Evolutionary conservation across 1,140 invertebrate genomes (phyloP).

Genomic region (Drosophila obscura): DNA sequence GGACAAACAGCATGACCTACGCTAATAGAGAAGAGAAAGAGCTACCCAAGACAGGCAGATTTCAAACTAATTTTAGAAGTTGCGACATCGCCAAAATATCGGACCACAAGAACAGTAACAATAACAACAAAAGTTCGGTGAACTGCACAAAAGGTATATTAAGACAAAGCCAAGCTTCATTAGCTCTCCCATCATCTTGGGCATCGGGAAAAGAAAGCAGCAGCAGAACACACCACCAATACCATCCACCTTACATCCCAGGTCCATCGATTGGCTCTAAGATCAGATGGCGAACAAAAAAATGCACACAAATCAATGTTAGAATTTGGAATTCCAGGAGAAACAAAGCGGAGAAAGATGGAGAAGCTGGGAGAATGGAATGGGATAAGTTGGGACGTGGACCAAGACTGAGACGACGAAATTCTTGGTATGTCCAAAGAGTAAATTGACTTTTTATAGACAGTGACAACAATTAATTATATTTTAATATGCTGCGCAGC

Average conservation of each 20-base stretch:
- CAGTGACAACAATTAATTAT: conserved; percentile 82
- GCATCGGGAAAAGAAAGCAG: conserved; percentile 59
- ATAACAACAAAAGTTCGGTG: conserved; percentile 77
- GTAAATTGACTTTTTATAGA: conserved; percentile 81
- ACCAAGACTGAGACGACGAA: conserved; percentile 20
- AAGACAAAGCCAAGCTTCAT: conserved; percentile 56
- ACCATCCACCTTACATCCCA: too few relatives aligned
- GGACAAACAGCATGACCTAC: conserved; percentile 66
- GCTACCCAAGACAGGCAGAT: conserved; percentile 12
- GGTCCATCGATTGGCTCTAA: conserved; percentile 43
- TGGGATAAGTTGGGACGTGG: conserved; percentile 1
- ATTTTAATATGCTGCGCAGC: conserved; percentile 76
- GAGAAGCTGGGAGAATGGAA: conserved; percentile 16
- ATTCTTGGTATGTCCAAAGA: conserved; percentile 52
- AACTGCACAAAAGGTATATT: conserved; percentile 77
- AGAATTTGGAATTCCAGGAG: conserved; percentile 56
- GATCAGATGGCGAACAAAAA: conserved; percentile 50
- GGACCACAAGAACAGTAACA: conserved; percentile 29
- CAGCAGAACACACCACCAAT: conserved; percentile 18
- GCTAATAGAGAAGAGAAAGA: conserved; percentile 53
- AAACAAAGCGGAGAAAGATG: conserved; percentile 55
- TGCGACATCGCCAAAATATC: conserved; percentile 74
- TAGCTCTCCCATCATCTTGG: conserved; percentile 27
- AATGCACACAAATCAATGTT: conserved; percentile 79
- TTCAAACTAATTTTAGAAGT: conserved; percentile 76